Evolutionary conservation across 2,113 vertebrate genomes (phyloP).

Genomic region (Antechinus stuartii): DNA sequence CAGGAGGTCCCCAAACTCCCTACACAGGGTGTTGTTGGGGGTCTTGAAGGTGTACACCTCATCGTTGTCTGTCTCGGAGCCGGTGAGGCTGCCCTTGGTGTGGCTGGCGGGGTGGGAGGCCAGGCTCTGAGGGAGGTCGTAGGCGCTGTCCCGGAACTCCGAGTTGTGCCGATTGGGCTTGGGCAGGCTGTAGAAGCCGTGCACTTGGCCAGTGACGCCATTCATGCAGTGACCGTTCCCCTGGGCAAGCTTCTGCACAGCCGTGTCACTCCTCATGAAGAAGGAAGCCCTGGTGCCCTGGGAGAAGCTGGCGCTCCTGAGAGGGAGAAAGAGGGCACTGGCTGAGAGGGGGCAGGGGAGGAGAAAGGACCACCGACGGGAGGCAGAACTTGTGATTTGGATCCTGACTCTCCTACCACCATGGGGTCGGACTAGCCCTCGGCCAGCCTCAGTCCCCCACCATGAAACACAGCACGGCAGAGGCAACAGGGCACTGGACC

Average conservation of each 20-base stretch:
- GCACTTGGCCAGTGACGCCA: constrained; percentile 89
- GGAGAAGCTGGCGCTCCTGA: constrained; percentile 98
- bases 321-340: constrained; percentile 40
- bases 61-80: constrained; percentile 90
- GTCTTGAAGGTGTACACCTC: constrained; percentile 96
- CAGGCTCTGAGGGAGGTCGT: constrained; percentile 91
- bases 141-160: constrained; percentile 89
- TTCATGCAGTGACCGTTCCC: constrained; percentile 94
- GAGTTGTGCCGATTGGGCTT: constrained; percentile 91
- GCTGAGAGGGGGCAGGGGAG: neutral
- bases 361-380: neutral
- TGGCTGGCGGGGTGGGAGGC: constrained; percentile 85
- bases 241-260: constrained; percentile 93
- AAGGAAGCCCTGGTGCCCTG: constrained; percentile 92
- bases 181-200: constrained; percentile 95
- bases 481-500: neutral
- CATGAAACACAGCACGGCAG: rapidly evolving
- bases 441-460: neutral
- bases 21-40: constrained; percentile 93
- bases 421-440: neutral
- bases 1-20: constrained; percentile 88
- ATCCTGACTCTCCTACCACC: neutral
- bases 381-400: neutral
- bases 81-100: constrained; percentile 85
- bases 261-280: constrained; percentile 91